phyloP scores from a whole-genome alignment of 2,888 invertebrate species.

The Trachelus tabidus region DNA sequence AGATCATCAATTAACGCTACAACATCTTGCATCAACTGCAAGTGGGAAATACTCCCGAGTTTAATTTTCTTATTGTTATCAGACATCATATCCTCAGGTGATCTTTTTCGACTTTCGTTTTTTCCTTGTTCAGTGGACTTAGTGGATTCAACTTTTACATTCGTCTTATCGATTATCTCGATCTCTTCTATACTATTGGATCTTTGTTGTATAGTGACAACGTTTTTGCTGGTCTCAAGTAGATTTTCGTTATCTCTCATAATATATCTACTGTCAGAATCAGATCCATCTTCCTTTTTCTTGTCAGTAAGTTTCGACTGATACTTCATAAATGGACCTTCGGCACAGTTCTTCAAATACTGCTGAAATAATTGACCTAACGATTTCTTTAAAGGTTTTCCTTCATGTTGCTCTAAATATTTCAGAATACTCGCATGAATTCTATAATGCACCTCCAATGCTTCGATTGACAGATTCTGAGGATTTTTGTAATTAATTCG shows the following conservation, averaged over 20 bases:
- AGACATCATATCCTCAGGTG: constrained; percentile 30
- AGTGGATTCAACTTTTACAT: constrained; percentile 20
- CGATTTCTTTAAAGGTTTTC: constrained; percentile 73
- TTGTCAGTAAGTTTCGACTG: constrained; percentile 64
- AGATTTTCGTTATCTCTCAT: constrained; percentile 27
- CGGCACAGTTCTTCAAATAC: constrained; percentile 68
- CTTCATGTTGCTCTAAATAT: constrained; percentile 82
- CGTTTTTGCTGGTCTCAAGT: constrained; percentile 44
- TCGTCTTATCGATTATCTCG: constrained; percentile 37
- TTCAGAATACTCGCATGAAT: constrained; percentile 91
- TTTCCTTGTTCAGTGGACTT: constrained; percentile 32
- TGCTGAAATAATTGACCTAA: constrained; percentile 72
- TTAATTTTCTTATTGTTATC: constrained; percentile 52
- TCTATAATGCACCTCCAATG: constrained; percentile 86
- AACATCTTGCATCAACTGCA: constrained; percentile 62
- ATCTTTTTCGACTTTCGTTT: constrained; percentile 46
- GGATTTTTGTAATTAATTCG: constrained; percentile 89
- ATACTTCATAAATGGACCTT: constrained; percentile 68
- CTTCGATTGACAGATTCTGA: constrained; percentile 86
- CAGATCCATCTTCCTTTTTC: constrained; percentile 33
- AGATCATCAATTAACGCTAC: constrained; percentile 59
- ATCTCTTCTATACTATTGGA: constrained; percentile 52
- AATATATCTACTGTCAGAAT: constrained; percentile 19
- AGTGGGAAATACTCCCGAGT: constrained; percentile 52
- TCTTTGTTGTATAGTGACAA: constrained; percentile 35